These are phyloP conservation scores for Aegotheles bennettii DNA, from an alignment of 2,113 vertebrate species.

Conservation along the genomic window DNA sequence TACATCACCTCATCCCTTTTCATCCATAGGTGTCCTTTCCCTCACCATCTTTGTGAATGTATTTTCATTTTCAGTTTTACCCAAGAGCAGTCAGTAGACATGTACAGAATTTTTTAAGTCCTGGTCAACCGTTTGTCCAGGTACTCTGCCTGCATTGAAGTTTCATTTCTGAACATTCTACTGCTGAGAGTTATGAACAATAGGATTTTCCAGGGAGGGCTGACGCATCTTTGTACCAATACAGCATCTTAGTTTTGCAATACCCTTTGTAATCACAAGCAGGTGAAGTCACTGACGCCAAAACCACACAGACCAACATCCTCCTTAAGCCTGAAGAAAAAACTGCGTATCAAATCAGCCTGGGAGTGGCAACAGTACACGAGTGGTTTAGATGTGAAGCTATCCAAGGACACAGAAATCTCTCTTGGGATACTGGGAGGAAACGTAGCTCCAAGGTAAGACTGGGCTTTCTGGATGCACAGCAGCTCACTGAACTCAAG, in stretches of 20 bases:
- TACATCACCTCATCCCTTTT: neutral
- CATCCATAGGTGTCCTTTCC: neutral
- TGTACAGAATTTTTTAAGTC: neutral
- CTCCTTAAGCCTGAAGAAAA: neutral
- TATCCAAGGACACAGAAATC: neutral
- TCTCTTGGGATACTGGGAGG: neutral
- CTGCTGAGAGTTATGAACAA: neutral
- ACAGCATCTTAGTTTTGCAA: neutral
- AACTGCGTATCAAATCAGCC: neutral
- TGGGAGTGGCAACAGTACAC: neutral
- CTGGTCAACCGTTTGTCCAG: neutral
- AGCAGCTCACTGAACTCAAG: neutral
- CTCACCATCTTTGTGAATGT: neutral
- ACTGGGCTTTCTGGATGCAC: neutral
- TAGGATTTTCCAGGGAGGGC: neutral
- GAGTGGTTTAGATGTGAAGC: neutral
- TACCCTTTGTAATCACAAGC: neutral
- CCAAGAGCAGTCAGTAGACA: neutral
- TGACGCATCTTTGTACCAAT: neutral
- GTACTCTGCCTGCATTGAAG: neutral
- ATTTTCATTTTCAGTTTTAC: constrained; percentile 22
- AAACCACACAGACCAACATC: neutral
- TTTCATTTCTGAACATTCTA: neutral
- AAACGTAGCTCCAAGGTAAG: constrained; percentile 5
- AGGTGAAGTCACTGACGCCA: neutral